Evolutionary conservation across 2,888 invertebrate genomes (phyloP).

Genomic region (Anarsia innoxiella): DNA sequence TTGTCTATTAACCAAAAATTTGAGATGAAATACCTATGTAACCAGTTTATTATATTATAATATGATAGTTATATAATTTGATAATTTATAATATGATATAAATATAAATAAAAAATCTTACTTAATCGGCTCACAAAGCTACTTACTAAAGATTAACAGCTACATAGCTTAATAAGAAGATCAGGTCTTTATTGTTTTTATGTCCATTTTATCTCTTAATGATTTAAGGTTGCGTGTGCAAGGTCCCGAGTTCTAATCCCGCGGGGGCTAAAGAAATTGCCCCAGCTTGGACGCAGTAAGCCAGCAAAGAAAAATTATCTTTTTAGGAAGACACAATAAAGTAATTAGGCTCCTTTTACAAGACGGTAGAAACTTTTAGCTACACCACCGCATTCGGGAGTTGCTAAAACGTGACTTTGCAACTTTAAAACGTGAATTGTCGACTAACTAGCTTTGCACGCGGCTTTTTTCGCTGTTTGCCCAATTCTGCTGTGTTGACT

Average conservation of each 20-base stretch:
- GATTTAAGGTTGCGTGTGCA: not conserved
- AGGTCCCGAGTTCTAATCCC: slow-evolving; percentile 4
- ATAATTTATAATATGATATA: too few relatives aligned
- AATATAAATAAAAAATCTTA: too few relatives aligned
- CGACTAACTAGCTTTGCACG: slow-evolving; percentile 21
- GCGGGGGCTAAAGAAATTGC: not conserved
- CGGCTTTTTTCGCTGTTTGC: slow-evolving; percentile 6
- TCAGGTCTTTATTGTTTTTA: slow-evolving; percentile 1
- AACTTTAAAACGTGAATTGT: slow-evolving; percentile 30
- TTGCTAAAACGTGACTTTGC: slow-evolving; percentile 32
- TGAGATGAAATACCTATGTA: too few relatives aligned
- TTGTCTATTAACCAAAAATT: too few relatives aligned
- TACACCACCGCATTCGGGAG: slow-evolving; percentile 2
- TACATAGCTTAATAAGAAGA: slow-evolving; percentile 23
- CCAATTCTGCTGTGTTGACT: too few relatives aligned
- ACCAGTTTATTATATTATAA: too few relatives aligned
- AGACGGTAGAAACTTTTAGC: slow-evolving; percentile 14
- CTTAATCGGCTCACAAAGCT: too few relatives aligned
- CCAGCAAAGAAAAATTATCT: slow-evolving; percentile 9
- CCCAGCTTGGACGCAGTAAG: not conserved
- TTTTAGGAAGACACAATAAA: slow-evolving; percentile 15
- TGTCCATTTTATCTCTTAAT: not conserved
- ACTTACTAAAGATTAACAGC: too few relatives aligned
- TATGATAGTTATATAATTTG: too few relatives aligned
- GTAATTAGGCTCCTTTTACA: slow-evolving; percentile 33